Percentiles rank a stretch among this genome's conserved stretches.
phyloP scores from a whole-genome alignment of 2,797 vertebrate species.

The Spinus pinus region DNA sequence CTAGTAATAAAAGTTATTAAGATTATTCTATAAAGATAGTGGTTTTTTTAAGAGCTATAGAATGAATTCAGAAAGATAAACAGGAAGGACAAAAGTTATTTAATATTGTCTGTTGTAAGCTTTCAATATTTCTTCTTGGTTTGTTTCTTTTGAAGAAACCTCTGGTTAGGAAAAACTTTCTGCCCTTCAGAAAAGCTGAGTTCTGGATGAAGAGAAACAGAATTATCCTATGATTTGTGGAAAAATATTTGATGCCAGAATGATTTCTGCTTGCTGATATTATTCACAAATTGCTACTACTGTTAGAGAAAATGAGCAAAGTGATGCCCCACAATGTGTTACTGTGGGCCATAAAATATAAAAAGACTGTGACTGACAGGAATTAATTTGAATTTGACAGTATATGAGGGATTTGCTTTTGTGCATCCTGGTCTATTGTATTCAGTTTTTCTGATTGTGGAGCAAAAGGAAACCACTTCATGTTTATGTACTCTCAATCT shows the following conservation, averaged over 20 bases:
- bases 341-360: neutral
- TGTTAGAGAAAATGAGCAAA: neutral
- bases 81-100: neutral
- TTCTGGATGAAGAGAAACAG: neutral
- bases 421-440: neutral
- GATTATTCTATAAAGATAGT: neutral
- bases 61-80: neutral
- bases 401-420: neutral
- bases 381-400: neutral
- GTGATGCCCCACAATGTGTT: neutral
- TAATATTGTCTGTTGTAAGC: neutral
- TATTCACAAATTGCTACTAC: neutral
- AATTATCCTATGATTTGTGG: neutral
- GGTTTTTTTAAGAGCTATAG: neutral
- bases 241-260: neutral
- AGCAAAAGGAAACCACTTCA: neutral
- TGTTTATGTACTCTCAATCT: neutral
- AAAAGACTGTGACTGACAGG: neutral
- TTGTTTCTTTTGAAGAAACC: neutral
- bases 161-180: neutral
- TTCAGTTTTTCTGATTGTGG: neutral
- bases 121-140: rapidly evolving
- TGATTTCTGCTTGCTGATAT: neutral
- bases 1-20: neutral
- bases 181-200: neutral